A percentile compares a stretch with the other conserved stretches of the same genome.
Evolutionary conservation across 92 coral and sea anemone genomes (phyloP).

Genomic region (Epizoanthus ramosus): DNA sequence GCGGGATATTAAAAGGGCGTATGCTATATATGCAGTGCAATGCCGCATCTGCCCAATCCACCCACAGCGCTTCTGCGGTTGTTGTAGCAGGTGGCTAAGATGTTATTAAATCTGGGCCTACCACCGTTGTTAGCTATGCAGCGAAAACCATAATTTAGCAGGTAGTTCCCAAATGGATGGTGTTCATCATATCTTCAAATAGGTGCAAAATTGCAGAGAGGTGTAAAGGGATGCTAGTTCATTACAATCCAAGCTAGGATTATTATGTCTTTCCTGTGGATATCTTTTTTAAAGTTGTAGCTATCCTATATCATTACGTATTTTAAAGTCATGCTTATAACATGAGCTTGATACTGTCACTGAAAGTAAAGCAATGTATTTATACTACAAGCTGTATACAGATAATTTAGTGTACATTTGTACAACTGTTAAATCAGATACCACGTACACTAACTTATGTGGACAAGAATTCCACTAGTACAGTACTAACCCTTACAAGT

Average conservation of each 20-base stretch:
- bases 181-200: constrained; percentile 34
- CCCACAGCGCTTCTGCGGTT: background rate
- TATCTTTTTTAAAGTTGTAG: no score
- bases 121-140: background rate
- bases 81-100: constrained; percentile 7
- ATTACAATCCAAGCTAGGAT: background rate
- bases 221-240: background rate
- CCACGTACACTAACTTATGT: no score
- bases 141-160: constrained; percentile 25
- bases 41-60: constrained; percentile 1
- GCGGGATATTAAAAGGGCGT: constrained; percentile 1
- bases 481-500: background rate
- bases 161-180: background rate
- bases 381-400: no score
- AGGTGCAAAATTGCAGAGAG: background rate
- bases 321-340: no score
- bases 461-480: no score
- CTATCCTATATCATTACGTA: no score
- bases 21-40: background rate
- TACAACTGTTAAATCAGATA: no score
- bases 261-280: background rate
- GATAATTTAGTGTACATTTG: no score
- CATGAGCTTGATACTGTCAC: no score
- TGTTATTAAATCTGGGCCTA: constrained; percentile 17
- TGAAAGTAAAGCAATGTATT: no score